phyloP scores from a whole-genome alignment of 2,113 vertebrate genomes.

The Oophaga pumilio region DNA sequence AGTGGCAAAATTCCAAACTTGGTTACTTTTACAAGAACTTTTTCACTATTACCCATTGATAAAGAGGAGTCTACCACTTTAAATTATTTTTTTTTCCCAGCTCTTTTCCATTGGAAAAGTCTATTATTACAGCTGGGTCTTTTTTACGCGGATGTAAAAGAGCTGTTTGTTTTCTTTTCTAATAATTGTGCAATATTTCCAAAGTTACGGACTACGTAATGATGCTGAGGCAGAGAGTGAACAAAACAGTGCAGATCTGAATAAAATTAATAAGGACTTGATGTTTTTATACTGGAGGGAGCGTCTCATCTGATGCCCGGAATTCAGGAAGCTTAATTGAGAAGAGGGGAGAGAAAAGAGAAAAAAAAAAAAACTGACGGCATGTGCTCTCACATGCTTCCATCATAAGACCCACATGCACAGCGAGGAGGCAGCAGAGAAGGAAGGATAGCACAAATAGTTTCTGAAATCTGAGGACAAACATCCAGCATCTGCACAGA shows the following conservation, averaged over 20 bases:
- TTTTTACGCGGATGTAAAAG: too few relatives aligned
- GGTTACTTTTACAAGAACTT: too few relatives aligned
- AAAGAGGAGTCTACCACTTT: too few relatives aligned
- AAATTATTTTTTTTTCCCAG: too few relatives aligned
- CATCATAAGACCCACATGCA: conserved; percentile 58
- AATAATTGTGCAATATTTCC: not conserved
- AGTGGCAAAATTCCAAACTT: too few relatives aligned
- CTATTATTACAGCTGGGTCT: too few relatives aligned
- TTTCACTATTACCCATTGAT: too few relatives aligned
- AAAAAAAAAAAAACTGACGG: not conserved
- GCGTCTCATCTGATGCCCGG: not conserved
- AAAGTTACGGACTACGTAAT: not conserved
- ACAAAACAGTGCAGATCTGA: not conserved
- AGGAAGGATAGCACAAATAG: not conserved
- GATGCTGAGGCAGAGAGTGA: not conserved
- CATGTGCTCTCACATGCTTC: conserved; percentile 61
- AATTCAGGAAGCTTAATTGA: not conserved
- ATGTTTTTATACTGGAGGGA: not conserved
- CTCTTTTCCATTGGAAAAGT: too few relatives aligned
- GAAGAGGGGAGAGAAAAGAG: not conserved
- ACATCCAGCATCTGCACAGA: not conserved
- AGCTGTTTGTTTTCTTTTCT: too few relatives aligned
- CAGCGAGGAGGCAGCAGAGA: conserved; percentile 51
- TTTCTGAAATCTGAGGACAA: not conserved
- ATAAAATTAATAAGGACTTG: not conserved